Percentiles rank a stretch among this genome's conserved stretches.
Evolutionary conservation across 2,888 invertebrate species (phyloP).

Genomic region (Tachina lurida): DNA sequence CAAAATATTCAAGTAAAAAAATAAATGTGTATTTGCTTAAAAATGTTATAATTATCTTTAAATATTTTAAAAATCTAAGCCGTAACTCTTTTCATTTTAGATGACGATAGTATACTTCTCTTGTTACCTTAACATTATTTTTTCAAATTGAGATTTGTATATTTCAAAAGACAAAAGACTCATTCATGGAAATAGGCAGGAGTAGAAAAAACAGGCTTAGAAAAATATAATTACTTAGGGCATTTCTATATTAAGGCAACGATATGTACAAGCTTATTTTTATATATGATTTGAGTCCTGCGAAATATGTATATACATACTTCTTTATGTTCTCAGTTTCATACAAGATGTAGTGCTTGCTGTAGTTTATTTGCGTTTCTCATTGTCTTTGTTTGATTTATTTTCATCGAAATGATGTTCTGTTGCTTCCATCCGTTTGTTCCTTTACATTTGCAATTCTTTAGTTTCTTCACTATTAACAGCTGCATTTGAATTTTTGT

Average conservation of each 20-base stretch:
- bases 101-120: background rate
- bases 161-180: too few relatives aligned
- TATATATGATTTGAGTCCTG: too few relatives aligned
- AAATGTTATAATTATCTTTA: background rate
- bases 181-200: too few relatives aligned
- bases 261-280: too few relatives aligned
- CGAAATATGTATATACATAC: too few relatives aligned
- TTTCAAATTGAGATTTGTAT: too few relatives aligned
- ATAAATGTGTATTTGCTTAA: too few relatives aligned
- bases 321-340: slow-evolving; percentile 6
- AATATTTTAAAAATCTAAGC: background rate
- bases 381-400: slow-evolving; percentile 69
- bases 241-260: too few relatives aligned
- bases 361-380: slow-evolving; percentile 67
- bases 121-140: too few relatives aligned
- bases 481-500: slow-evolving; percentile 59
- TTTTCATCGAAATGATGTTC: slow-evolving; percentile 40
- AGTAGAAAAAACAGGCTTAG: too few relatives aligned
- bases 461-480: slow-evolving; percentile 57
- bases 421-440: slow-evolving; percentile 24
- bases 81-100: background rate
- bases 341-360: slow-evolving; percentile 19
- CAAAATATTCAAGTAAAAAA: too few relatives aligned
- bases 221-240: too few relatives aligned
- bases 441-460: slow-evolving; percentile 69